Conservation (phyloP, 2,797 vertebrate species). For the Sebastiscus tertius region DNA sequence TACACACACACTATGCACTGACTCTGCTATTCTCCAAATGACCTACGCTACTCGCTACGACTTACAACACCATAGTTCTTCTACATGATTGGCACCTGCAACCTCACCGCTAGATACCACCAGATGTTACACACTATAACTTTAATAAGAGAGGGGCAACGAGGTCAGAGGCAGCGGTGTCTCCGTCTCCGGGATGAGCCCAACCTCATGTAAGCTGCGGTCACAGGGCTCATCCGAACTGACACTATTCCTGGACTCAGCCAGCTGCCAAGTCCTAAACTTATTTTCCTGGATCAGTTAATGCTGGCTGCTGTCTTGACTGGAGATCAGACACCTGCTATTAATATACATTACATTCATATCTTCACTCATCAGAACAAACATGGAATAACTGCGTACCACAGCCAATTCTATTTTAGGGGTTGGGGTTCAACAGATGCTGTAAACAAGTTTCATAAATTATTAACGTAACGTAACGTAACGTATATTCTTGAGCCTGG, state of each 20-base stretch:
- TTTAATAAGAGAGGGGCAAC: slow-evolving; percentile 13
- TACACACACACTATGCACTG: no score
- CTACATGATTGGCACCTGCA: no score
- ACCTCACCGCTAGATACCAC: no score
- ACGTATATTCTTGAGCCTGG: no score
- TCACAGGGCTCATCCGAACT: slow-evolving; percentile 42
- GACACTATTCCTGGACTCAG: slow-evolving; percentile 50
- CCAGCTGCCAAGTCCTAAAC: slow-evolving; percentile 51
- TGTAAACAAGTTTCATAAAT: slow-evolving; percentile 2
- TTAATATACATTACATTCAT: slow-evolving; percentile 43
- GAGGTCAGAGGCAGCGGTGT: slow-evolving; percentile 33
- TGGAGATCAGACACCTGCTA: slow-evolving; percentile 45
- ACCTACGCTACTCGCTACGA: no score
- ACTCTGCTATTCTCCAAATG: no score
- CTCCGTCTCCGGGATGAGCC: slow-evolving; percentile 10
- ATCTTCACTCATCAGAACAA: slow-evolving; percentile 22
- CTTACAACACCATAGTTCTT: no score
- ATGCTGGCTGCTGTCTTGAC: slow-evolving; percentile 34
- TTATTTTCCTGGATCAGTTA: slow-evolving; percentile 28
- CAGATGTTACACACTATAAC: not conserved
- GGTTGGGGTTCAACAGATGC: not conserved
- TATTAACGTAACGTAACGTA: not conserved
- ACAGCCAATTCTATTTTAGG: slow-evolving; percentile 1
- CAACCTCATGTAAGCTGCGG: slow-evolving; percentile 19
- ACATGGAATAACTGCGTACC: slow-evolving; percentile 6